phyloP scores from a whole-genome alignment of 92 coral and sea anemone genomes.

The Epizoanthus ramosus region DNA sequence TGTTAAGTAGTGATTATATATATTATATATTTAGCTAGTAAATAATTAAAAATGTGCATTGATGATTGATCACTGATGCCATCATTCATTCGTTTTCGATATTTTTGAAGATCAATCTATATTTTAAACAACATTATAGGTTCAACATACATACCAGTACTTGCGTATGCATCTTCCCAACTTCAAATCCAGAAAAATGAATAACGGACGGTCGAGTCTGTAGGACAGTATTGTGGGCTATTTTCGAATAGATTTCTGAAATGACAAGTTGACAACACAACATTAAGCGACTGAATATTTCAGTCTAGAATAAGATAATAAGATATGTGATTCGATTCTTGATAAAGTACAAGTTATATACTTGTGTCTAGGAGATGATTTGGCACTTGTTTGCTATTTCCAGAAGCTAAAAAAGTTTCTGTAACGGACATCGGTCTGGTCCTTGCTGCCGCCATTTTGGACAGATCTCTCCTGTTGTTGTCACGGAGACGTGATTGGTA shows the following conservation, averaged over 20 bases:
- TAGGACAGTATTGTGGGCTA: constrained; percentile 81
- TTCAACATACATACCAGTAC: constrained; percentile 63
- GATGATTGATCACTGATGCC: too few relatives aligned
- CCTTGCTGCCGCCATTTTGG: constrained; percentile 97
- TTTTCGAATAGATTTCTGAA: constrained; percentile 89
- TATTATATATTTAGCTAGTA: too few relatives aligned
- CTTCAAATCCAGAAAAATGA: constrained; percentile 92
- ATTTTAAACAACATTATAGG: not conserved
- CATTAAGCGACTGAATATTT: not conserved
- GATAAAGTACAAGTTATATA: constrained; percentile 30
- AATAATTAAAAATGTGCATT: too few relatives aligned
- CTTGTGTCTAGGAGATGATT: constrained; percentile 97
- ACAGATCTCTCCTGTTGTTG: constrained; percentile 49
- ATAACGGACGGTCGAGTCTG: constrained; percentile 86
- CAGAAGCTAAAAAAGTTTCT: constrained; percentile 80
- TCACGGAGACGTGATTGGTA: constrained; percentile 63
- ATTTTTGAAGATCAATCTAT: too few relatives aligned
- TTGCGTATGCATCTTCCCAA: constrained; percentile 79
- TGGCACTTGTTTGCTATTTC: constrained; percentile 78
- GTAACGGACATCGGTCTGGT: constrained; percentile 71
- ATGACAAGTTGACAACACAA: constrained; percentile 12
- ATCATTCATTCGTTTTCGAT: too few relatives aligned
- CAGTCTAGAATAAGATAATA: not conserved
- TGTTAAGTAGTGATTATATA: not conserved
- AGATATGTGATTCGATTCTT: not conserved